Conservation (phyloP, 2,888 invertebrate species). For the Pantelozetes paolii region DNA sequence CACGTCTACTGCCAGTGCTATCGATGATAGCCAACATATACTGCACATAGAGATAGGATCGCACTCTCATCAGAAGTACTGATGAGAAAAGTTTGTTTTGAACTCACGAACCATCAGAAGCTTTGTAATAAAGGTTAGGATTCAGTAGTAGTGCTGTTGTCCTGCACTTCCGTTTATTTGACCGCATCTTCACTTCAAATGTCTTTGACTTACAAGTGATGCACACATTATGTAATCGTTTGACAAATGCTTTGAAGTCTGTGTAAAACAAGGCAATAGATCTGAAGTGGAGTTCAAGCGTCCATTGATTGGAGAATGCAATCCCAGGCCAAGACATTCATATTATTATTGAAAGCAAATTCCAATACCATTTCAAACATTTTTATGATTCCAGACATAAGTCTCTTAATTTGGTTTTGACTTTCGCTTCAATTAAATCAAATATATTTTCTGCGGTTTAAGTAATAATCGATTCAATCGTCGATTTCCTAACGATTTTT, state of each 20-base stretch:
- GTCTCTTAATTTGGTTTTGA: background rate
- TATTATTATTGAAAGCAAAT: background rate
- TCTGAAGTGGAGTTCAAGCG: background rate
- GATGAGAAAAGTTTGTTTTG: slow-evolving; percentile 3
- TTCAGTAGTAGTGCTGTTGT: background rate
- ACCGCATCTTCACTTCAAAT: background rate
- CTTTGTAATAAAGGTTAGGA: background rate
- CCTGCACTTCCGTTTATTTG: background rate
- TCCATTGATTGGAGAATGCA: background rate
- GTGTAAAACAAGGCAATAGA: background rate
- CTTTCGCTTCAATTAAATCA: background rate
- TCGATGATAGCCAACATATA: background rate
- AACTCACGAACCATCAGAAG: background rate
- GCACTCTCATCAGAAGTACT: background rate
- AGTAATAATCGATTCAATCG: background rate
- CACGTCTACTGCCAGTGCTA: background rate
- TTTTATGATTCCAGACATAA: background rate
- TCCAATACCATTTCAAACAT: background rate
- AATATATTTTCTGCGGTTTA: background rate
- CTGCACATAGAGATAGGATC: slow-evolving; percentile 9
- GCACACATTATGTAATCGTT: slow-evolving; percentile 3
- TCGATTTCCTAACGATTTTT: too few relatives aligned
- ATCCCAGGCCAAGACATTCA: background rate
- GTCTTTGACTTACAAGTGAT: background rate
- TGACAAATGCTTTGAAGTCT: background rate